Base-by-base conservation (phyloP, 1,140 invertebrate genomes). In the Oppia nitens region DNA sequence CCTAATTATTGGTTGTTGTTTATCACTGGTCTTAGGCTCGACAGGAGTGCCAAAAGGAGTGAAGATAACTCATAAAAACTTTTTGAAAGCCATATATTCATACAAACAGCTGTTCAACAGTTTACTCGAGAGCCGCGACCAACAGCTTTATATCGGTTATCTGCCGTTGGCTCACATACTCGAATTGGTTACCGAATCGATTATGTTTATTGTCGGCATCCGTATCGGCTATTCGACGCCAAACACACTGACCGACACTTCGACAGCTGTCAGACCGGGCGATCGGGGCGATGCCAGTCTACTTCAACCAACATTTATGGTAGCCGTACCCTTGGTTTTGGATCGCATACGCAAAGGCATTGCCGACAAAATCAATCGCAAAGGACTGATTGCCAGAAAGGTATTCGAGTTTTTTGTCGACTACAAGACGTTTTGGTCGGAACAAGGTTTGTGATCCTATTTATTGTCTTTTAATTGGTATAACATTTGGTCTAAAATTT, bases 151-250 rank as follows among this genome's bases (percentile, higher is more conserved):
- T 64, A 84, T 98, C 70, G 94, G 87, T 28, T 99, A 95, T 73
- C 76, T 99, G 58, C 95, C 96, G 2, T 75, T 98, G 51, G 95
- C 95, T 47, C 96, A 99, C 74, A 93, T 98, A 1, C 86, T 97
- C 64, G 96, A 98, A 74, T 76, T 98, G 20, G 60, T 47, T 11
- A 53, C 60, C 20, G 62, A 63, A 56, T 32, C 53, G 25, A 62
- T 61, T 48, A 48, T 63, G 26, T 6, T 65, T 2, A 26, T 64
- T 14, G 51, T 62, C 67, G 95, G 93, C 28, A 81, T 91, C 17
- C 79, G 83, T 2, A 94, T 98, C 70, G 95, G 95, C 11, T 98
- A 98, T 72, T 95, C 91, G 1, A 91, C 90, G 0, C 87, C 95
- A 0, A 74, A 92, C 21, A 98, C 95, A 0, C 82, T 98, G 76